Percentiles rank a stretch among this genome's conserved stretches.
phyloP scores from a whole-genome alignment of 2,797 vertebrate species.

The Heterohyrax brucei region DNA sequence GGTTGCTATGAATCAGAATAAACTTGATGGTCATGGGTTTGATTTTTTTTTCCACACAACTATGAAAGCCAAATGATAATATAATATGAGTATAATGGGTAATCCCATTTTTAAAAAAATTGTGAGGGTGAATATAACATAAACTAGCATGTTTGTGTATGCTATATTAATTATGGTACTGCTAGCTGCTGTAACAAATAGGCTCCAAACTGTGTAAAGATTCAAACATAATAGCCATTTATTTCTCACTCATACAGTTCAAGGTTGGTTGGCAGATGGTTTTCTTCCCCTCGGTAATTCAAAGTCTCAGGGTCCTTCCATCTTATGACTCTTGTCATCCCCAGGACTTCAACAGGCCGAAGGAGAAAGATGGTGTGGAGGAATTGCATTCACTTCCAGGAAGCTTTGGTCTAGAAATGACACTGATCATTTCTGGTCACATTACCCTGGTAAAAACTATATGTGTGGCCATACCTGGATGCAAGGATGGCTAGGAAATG shows the following conservation, averaged over 20 bases:
- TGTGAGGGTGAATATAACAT: background rate
- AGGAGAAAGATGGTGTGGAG: constrained; percentile 7
- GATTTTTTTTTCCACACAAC: background rate
- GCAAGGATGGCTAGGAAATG: background rate
- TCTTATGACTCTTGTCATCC: background rate
- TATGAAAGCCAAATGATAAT: background rate
- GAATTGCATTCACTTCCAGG: constrained; percentile 58
- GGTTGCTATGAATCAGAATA: too few species aligned
- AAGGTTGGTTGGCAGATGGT: constrained; percentile 49
- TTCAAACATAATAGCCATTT: background rate
- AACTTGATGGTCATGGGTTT: too few species aligned
- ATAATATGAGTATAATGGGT: background rate
- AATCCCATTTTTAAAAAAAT: background rate
- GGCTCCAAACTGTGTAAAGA: background rate
- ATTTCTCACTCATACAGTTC: background rate
- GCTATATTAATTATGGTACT: background rate
- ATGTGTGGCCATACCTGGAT: background rate
- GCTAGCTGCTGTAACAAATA: background rate
- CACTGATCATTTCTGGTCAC: background rate
- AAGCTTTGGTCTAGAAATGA: constrained; percentile 28
- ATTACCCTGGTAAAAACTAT: background rate
- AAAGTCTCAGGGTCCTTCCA: constrained; percentile 1
- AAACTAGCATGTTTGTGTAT: background rate
- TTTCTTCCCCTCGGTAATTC: constrained; percentile 33
- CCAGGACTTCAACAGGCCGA: constrained; percentile 1